phyloP scores from a whole-genome alignment of 2,797 vertebrate species.

The Odontamblyopus rebecca region DNA sequence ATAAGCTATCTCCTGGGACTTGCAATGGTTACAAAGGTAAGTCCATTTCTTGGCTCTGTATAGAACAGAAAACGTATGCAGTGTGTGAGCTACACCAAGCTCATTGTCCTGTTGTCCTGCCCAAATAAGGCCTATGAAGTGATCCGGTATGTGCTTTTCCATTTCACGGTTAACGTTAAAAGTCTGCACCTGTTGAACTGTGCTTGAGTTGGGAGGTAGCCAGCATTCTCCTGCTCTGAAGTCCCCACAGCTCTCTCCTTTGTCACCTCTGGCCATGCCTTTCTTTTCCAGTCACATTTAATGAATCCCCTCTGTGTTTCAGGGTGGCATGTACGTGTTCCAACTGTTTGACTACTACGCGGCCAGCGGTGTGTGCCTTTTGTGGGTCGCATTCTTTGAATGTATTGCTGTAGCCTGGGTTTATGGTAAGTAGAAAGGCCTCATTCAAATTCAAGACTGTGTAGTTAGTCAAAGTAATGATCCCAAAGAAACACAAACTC shows the following conservation, averaged over 20 bases:
- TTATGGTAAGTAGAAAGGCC: constrained; percentile 89
- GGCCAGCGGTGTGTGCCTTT: constrained; percentile 99
- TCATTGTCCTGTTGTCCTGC: constrained; percentile 31
- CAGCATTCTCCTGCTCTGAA: constrained; percentile 55
- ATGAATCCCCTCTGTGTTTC: constrained; percentile 54
- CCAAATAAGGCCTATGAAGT: constrained; percentile 69
- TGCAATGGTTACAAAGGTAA: constrained; percentile 97
- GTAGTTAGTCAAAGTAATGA: constrained; percentile 47
- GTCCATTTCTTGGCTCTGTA: constrained; percentile 54
- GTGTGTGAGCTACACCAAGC: constrained; percentile 41
- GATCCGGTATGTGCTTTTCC: constrained; percentile 65
- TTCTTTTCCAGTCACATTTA: constrained; percentile 25
- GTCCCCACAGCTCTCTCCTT: constrained; percentile 17
- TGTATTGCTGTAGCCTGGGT: constrained; percentile 99
- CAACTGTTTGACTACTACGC: constrained; percentile 99
- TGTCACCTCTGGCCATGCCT: constrained; percentile 27
- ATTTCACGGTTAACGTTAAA: constrained; percentile 48
- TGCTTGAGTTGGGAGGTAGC: constrained; percentile 55
- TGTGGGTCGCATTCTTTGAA: constrained; percentile 99
- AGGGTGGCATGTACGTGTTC: constrained; percentile 99
- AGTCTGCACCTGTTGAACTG: constrained; percentile 73
- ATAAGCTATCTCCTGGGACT: constrained; percentile 98
- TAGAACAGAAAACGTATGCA: constrained; percentile 37
- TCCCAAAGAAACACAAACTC: constrained; percentile 31
- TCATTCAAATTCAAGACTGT: constrained; percentile 25